A percentile compares a stretch with the other conserved stretches of the same genome.
phyloP scores from a whole-genome alignment of 2,797 vertebrate genomes.

The Netta rufina region DNA sequence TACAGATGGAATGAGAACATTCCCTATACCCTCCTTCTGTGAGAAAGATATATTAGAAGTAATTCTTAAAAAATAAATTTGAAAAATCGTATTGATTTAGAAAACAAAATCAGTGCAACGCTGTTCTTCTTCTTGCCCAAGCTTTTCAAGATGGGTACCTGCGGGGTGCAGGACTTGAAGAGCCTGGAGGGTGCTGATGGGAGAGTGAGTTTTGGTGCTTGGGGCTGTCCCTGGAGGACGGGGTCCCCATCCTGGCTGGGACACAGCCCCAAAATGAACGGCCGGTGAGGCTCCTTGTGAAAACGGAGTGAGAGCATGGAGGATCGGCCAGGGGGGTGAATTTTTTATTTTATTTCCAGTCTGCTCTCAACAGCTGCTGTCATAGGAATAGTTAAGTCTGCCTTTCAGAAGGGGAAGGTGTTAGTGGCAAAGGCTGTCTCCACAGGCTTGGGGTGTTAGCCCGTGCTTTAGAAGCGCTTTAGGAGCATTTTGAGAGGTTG shows the following conservation, averaged over 20 bases:
- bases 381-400: background rate
- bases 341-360: rapidly evolving
- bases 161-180: background rate
- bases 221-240: background rate
- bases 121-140: slow-evolving; percentile 13
- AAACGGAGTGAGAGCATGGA: background rate
- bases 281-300: background rate
- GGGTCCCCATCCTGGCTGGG: background rate
- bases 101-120: slow-evolving; percentile 52
- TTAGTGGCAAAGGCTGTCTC: background rate
- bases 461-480: background rate
- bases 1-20: slow-evolving; percentile 83
- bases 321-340: rapidly evolving
- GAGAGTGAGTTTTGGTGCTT: background rate
- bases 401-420: background rate
- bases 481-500: background rate
- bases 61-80: slow-evolving; percentile 86
- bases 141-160: rapidly evolving
- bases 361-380: background rate
- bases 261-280: rapidly evolving
- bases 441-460: no score
- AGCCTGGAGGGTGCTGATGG: background rate
- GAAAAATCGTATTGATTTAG: slow-evolving; percentile 84
- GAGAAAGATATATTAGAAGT: slow-evolving; percentile 84
- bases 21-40: slow-evolving; percentile 82